Percentiles rank a stretch among this genome's conserved stretches.
phyloP scores from a whole-genome alignment of 2,797 vertebrate genomes.

The Halcyon leucocephala region DNA sequence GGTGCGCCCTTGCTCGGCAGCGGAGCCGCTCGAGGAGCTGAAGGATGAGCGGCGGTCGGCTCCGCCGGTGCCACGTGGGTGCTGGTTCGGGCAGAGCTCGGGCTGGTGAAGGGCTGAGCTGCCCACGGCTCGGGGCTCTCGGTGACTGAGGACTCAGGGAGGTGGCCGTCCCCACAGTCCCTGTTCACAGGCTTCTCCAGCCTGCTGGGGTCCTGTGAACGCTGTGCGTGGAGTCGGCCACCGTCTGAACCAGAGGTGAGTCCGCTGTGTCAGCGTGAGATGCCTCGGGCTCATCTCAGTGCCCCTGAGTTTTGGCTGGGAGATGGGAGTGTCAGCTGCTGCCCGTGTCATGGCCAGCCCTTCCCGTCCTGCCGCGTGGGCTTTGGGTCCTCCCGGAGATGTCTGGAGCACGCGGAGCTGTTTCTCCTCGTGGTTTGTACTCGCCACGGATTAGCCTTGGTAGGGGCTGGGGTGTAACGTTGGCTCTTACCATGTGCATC shows the following conservation, averaged over 20 bases:
- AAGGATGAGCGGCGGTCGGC: background rate
- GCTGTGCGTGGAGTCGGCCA: rapidly evolving
- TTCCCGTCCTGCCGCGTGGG: rapidly evolving
- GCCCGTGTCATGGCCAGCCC: rapidly evolving
- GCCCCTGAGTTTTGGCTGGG: background rate
- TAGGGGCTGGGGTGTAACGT: background rate
- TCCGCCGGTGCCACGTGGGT: rapidly evolving
- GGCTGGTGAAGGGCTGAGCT: rapidly evolving
- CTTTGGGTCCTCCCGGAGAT: background rate
- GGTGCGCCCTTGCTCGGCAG: rapidly evolving
- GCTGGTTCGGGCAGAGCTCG: background rate
- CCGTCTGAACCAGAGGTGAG: background rate
- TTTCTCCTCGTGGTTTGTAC: background rate
- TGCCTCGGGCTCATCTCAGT: background rate
- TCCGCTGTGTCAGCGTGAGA: background rate
- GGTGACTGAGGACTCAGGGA: background rate
- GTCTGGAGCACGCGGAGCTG: rapidly evolving
- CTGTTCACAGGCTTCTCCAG: rapidly evolving
- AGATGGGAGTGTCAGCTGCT: too few relatives aligned
- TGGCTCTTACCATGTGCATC: rapidly evolving
- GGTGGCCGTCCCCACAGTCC: rapidly evolving
- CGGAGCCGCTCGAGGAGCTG: rapidly evolving
- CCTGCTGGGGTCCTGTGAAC: background rate
- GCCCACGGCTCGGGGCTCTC: background rate
- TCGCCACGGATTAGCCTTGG: rapidly evolving